Conservation (phyloP, 35 echinoderm and acorn worm genomes). For the Holothuria glaberrima region DNA sequence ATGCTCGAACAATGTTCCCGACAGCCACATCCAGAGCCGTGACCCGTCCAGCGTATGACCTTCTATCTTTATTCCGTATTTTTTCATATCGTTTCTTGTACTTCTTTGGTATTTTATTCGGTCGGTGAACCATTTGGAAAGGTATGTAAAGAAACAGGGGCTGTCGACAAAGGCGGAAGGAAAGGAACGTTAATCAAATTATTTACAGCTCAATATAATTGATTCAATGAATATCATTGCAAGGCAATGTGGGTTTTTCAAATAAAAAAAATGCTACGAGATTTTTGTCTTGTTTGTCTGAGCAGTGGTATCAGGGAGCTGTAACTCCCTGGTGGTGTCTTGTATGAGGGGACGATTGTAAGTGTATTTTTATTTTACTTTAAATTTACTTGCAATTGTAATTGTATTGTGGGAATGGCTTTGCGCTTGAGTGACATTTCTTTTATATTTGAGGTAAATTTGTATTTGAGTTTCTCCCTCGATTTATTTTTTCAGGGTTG, state of each 20-base stretch:
- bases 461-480: no score
- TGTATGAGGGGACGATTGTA: no score
- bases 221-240: not conserved
- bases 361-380: no score
- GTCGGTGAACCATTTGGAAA: constrained; percentile 63
- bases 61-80: constrained; percentile 18
- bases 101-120: constrained; percentile 43
- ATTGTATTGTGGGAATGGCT: no score
- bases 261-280: not conserved
- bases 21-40: constrained; percentile 58
- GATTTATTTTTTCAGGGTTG: no score
- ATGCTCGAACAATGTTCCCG: constrained; percentile 18
- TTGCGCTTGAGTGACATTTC: no score
- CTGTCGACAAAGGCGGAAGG: not conserved
- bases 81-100: constrained; percentile 28
- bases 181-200: not conserved
- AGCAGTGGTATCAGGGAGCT: no score
- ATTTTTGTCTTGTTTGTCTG: not conserved
- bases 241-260: not conserved
- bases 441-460: no score
- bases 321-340: no score
- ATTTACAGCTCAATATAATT: not conserved
- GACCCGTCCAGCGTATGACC: constrained; percentile 47
- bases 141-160: constrained; percentile 71
- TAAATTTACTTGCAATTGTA: no score